Evolutionary conservation across 2,888 invertebrate genomes (phyloP).

Genomic region (Boloria selene): DNA sequence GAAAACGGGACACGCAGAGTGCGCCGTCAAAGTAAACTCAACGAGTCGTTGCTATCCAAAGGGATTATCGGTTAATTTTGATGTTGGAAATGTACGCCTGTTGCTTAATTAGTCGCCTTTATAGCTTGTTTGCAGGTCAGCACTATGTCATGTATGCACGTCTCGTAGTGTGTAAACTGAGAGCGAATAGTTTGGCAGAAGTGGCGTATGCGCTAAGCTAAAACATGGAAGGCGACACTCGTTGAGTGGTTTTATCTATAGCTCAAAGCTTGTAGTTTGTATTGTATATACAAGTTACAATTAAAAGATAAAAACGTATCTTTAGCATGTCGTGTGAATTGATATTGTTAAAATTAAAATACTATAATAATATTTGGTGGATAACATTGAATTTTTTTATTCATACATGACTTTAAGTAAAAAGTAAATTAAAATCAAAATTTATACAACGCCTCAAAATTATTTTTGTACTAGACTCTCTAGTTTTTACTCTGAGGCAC

Average conservation of each 20-base stretch:
- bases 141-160: conserved; percentile 42
- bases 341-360: too few relatives aligned
- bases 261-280: too few relatives aligned
- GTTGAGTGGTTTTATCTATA: too few relatives aligned
- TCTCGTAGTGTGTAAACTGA: conserved; percentile 22
- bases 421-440: neutral
- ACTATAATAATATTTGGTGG: too few relatives aligned
- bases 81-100: conserved; percentile 47
- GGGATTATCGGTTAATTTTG: conserved; percentile 55
- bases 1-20: conserved; percentile 3
- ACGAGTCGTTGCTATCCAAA: conserved; percentile 42
- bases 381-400: too few relatives aligned
- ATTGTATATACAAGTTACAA: too few relatives aligned
- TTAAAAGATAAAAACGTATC: too few relatives aligned
- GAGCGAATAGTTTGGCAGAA: conserved; percentile 13
- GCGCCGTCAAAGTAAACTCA: conserved; percentile 15
- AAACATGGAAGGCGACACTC: too few relatives aligned
- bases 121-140: conserved; percentile 57
- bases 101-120: conserved; percentile 64
- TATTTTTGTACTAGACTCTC: conserved; percentile 14
- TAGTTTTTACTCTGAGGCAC: conserved; percentile 29
- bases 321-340: too few relatives aligned
- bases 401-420: too few relatives aligned
- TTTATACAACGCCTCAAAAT: conserved; percentile 8
- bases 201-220: neutral